Conservation (phyloP, 2,113 vertebrate species). For the Epinephelus fuscoguttatus region DNA sequence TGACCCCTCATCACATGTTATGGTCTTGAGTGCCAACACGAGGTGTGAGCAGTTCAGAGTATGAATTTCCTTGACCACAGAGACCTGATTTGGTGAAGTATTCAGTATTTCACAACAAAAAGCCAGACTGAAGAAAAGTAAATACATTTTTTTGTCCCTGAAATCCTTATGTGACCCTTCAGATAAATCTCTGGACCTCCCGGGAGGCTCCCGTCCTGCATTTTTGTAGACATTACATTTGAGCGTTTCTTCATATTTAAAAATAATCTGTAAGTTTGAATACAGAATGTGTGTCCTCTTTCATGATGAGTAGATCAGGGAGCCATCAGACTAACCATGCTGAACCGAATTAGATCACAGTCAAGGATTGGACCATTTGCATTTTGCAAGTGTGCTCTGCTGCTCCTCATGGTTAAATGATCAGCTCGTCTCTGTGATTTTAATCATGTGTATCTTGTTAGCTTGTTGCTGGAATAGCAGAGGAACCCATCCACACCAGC, state of each 20-base stretch:
- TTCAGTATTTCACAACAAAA: background rate
- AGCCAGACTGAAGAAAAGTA: background rate
- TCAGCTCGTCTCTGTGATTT: slow-evolving; percentile 4
- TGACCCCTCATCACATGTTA: background rate
- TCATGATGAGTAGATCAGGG: background rate
- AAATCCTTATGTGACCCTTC: background rate
- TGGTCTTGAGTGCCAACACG: background rate
- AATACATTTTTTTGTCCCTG: background rate
- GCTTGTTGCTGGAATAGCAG: slow-evolving; percentile 15
- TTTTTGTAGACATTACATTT: background rate
- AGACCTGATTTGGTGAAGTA: too few species aligned
- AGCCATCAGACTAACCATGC: background rate
- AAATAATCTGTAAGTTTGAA: background rate
- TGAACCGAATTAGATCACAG: slow-evolving; percentile 21
- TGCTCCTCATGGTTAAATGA: slow-evolving; percentile 32
- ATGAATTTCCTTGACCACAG: background rate
- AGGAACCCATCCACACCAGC: background rate
- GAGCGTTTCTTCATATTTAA: background rate
- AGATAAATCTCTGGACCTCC: background rate
- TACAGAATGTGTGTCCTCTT: background rate
- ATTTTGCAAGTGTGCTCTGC: slow-evolving; percentile 12
- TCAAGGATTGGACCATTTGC: slow-evolving; percentile 5
- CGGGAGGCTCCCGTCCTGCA: too few species aligned
- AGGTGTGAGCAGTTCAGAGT: background rate
- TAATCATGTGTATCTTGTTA: slow-evolving; percentile 18